phyloP scores from a whole-genome alignment of 2,888 invertebrate species.

The Drosophila kambysellisi region DNA sequence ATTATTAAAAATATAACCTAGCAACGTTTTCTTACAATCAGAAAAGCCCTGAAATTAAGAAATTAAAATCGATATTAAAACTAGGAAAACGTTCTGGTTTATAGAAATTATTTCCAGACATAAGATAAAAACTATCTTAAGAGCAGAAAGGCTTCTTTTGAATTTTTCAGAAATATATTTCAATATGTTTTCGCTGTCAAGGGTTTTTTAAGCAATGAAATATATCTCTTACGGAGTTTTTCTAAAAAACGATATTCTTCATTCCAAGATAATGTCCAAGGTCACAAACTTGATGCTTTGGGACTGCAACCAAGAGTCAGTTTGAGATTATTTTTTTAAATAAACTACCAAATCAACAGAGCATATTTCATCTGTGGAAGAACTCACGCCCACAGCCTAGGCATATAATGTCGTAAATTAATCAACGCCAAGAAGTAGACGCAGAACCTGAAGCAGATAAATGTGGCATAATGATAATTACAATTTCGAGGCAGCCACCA shows the following conservation, averaged over 20 bases:
- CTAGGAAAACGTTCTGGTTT: neutral
- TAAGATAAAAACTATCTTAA: no score
- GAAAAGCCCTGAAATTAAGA: neutral
- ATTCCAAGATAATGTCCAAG: neutral
- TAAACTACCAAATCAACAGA: constrained; percentile 11
- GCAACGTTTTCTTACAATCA: no score
- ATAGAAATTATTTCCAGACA: no score
- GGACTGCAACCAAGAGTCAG: neutral
- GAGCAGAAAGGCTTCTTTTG: neutral
- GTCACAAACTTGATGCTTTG: neutral
- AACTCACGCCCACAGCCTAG: constrained; percentile 9
- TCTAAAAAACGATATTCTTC: neutral
- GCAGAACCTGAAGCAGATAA: constrained; percentile 32
- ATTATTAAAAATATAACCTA: neutral
- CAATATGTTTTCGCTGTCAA: neutral
- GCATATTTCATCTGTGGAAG: constrained; percentile 2
- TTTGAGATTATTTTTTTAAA: neutral
- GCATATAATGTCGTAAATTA: constrained; percentile 55
- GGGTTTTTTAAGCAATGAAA: neutral
- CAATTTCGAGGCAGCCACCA: constrained; percentile 52
- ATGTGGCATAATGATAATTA: constrained; percentile 73
- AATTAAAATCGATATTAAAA: neutral
- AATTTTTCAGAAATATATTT: neutral
- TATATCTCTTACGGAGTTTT: neutral
- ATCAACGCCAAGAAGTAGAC: constrained; percentile 42